Base-by-base conservation (phyloP, 2,797 vertebrate genomes). In the Acipenser oxyrinchus region DNA sequence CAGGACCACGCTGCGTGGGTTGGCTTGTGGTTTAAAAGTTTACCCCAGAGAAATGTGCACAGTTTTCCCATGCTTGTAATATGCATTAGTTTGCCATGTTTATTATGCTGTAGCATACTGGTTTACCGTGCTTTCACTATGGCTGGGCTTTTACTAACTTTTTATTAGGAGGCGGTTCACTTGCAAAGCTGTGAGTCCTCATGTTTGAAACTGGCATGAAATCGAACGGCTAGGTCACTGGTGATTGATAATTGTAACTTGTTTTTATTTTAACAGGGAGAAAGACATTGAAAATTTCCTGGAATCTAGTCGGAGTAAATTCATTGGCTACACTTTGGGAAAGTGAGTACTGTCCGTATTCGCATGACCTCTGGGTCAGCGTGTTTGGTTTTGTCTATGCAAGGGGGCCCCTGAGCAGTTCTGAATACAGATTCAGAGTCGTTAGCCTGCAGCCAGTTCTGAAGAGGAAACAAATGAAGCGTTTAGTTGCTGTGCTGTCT, bases 201-300 rank as follows among this genome's bases (percentile, higher is more conserved):
- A 37, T 37, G 2, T 37, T 37, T 37, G 23, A 37, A 37, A 37
- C 23, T 0, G 11, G 51, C 8, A 8, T 53, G 51, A 52, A 52
- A 2, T 52, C 1, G 51, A 53, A 6, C 2, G 6, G 8, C 2
- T 3, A 53, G 51, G 51, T 8, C 3, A 53, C 51, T 2, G 11
- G 13, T 57, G 13, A 49, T n/a, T 8, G 48, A 37, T 9, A 9
- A 4, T 5, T 23, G 6, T 64, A n/a, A 11, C 13, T 55, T 66
- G 3, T 60, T 37, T 15, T 10, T 70, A 7, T 9, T 68, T 58
- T 6, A 69, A 75, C 82, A 99, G 97, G 71, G 97, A 99, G 81
- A 99, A 98, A 67, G 97, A 99, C 80, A 99, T 99, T 2, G 97
- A 99, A 84, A 94, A 93, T 79, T 99, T 99, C 81, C 83, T 99